Percentiles rank a stretch among this genome's conserved stretches.
Conservation (phyloP, 2,113 vertebrate genomes). For the Hirundichthys speculiger region DNA sequence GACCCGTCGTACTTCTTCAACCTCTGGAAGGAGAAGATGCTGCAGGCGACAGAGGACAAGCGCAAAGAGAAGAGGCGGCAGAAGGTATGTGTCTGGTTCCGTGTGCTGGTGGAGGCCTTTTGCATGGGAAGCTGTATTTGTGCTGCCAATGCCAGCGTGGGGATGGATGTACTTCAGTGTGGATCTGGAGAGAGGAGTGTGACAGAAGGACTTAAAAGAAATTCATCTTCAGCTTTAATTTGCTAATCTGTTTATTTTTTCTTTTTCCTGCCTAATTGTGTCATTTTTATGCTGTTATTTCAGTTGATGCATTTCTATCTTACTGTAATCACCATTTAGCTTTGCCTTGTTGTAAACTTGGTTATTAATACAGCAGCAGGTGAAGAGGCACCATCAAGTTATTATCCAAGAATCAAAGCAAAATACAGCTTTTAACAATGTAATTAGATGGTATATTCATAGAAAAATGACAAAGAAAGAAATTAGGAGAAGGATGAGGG, state of each 20-base stretch:
- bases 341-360: slow-evolving; percentile 35
- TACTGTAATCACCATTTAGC: slow-evolving; percentile 38
- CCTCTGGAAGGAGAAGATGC: slow-evolving; percentile 96
- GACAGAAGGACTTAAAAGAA: neutral
- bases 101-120: too few relatives aligned
- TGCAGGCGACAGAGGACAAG: slow-evolving; percentile 94
- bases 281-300: slow-evolving; percentile 32
- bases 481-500: too few relatives aligned
- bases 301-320: slow-evolving; percentile 26
- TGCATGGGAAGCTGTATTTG: neutral
- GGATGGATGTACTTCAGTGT: neutral
- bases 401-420: neutral
- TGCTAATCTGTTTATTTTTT: slow-evolving; percentile 21
- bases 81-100: slow-evolving; percentile 86
- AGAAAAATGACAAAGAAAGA: too few relatives aligned
- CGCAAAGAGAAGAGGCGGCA: slow-evolving; percentile 93
- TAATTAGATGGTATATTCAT: too few relatives aligned
- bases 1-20: slow-evolving; percentile 95
- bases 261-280: slow-evolving; percentile 16
- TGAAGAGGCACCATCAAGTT: slow-evolving; percentile 3
- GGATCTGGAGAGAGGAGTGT: slow-evolving; percentile 1
- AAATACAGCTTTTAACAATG: too few relatives aligned
- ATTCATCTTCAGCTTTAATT: slow-evolving; percentile 53
- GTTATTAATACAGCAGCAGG: slow-evolving; percentile 53
- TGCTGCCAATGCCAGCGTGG: neutral